Evolutionary conservation across 2,888 invertebrate species (phyloP).

Genomic region (Noctua pronuba): DNA sequence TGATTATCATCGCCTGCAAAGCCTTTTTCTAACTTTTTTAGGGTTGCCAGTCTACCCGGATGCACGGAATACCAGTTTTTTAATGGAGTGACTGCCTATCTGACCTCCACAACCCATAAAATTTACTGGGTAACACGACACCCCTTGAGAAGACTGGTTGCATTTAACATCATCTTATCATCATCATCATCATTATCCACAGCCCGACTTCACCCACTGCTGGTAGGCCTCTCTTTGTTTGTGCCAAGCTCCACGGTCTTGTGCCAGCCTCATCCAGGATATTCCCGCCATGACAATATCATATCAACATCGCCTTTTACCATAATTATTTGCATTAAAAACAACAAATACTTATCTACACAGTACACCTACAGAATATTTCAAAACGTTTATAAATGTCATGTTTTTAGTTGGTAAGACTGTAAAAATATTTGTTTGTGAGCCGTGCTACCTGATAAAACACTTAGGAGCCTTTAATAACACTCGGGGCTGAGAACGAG

Average conservation of each 20-base stretch:
- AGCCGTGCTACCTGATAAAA: constrained; percentile 14
- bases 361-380: constrained; percentile 2
- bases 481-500: not conserved
- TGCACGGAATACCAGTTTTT: not conserved
- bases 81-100: not conserved
- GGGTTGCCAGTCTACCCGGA: not conserved
- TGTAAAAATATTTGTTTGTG: constrained; percentile 30
- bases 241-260: too few relatives aligned
- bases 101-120: not conserved
- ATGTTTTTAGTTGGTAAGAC: constrained; percentile 1
- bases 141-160: not conserved
- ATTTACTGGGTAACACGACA: not conserved
- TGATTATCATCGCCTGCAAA: not conserved
- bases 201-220: too few relatives aligned
- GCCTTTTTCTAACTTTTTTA: not conserved
- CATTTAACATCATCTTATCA: too few relatives aligned
- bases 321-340: not conserved
- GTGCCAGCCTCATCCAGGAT: too few relatives aligned
- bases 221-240: too few relatives aligned
- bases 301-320: not conserved
- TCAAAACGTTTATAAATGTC: constrained; percentile 25
- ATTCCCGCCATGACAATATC: too few relatives aligned
- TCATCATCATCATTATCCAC: too few relatives aligned
- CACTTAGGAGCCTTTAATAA: constrained; percentile 20
- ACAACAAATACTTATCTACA: not conserved